Conservation (phyloP, 2,888 invertebrate species). For the Dusona sp. region DNA sequence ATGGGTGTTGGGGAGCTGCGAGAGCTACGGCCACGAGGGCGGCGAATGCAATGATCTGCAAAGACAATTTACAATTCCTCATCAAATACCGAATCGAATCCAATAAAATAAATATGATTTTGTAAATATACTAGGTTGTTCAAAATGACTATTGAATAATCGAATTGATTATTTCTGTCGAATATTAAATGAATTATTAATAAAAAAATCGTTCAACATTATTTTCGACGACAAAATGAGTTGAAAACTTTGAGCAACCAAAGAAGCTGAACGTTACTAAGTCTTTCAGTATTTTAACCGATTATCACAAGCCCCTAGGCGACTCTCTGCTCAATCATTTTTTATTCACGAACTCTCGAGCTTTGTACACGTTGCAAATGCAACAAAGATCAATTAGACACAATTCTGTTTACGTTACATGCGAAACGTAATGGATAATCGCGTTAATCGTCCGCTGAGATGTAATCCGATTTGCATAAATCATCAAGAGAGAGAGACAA, state of each 20-base stretch:
- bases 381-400: slow-evolving; percentile 55
- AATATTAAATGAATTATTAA: background rate
- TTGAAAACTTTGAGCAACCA: background rate
- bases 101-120: background rate
- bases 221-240: slow-evolving; percentile 1
- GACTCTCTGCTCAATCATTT: background rate
- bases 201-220: background rate
- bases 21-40: slow-evolving; percentile 75
- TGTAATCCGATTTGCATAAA: slow-evolving; percentile 45
- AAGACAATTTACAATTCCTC: background rate
- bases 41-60: slow-evolving; percentile 68
- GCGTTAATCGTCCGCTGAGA: slow-evolving; percentile 33
- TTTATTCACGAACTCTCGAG: slow-evolving; percentile 1
- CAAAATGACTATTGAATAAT: background rate
- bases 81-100: background rate
- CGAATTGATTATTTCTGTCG: background rate
- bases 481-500: slow-evolving; percentile 25
- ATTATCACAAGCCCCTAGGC: background rate
- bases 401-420: slow-evolving; percentile 24
- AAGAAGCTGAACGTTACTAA: background rate
- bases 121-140: background rate
- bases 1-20: slow-evolving; percentile 72
- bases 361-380: slow-evolving; percentile 38
- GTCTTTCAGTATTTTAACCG: background rate
- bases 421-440: slow-evolving; percentile 46